phyloP scores from a whole-genome alignment of 2,113 vertebrate genomes.

The Rallus limicola region DNA sequence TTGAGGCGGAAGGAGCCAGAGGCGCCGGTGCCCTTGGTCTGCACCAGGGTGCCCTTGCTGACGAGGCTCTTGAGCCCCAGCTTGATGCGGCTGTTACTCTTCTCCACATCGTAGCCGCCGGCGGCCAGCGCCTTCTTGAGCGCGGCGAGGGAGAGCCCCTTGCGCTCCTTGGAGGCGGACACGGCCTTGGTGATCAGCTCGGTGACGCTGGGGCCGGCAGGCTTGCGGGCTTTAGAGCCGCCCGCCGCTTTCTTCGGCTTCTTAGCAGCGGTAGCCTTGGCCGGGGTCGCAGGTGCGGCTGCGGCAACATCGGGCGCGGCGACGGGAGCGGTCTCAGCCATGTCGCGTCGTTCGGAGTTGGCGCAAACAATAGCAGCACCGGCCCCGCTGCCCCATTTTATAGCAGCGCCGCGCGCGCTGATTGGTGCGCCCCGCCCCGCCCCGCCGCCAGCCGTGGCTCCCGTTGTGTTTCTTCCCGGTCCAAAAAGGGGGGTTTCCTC shows the following conservation, averaged over 20 bases:
- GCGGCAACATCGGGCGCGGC: background rate
- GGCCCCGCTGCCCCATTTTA: conserved; percentile 44
- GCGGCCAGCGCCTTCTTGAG: conserved; percentile 82
- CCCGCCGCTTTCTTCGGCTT: conserved; percentile 64
- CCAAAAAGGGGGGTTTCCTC: conserved; percentile 61
- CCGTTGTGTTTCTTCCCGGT: conserved; percentile 74
- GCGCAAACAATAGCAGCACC: fast-evolving
- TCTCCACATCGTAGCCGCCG: conserved; percentile 83
- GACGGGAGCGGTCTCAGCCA: background rate
- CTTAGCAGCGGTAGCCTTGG: conserved; percentile 37
- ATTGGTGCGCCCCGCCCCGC: conserved; percentile 62
- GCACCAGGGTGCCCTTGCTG: conserved; percentile 70
- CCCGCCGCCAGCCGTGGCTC: background rate
- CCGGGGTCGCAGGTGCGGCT: background rate
- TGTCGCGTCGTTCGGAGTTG: fast-evolving
- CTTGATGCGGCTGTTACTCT: conserved; percentile 81
- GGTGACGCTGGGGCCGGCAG: conserved; percentile 75
- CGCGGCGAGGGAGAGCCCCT: conserved; percentile 72
- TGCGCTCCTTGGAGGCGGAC: conserved; percentile 78
- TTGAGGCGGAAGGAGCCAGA: background rate
- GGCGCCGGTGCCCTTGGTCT: conserved; percentile 77
- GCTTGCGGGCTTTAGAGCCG: conserved; percentile 36
- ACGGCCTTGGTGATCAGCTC: conserved; percentile 81
- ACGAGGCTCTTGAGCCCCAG: conserved; percentile 72
- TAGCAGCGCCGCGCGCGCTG: conserved; percentile 63